phyloP scores from a whole-genome alignment of 2,113 vertebrate genomes.

The Gallinago paraguaiae region DNA sequence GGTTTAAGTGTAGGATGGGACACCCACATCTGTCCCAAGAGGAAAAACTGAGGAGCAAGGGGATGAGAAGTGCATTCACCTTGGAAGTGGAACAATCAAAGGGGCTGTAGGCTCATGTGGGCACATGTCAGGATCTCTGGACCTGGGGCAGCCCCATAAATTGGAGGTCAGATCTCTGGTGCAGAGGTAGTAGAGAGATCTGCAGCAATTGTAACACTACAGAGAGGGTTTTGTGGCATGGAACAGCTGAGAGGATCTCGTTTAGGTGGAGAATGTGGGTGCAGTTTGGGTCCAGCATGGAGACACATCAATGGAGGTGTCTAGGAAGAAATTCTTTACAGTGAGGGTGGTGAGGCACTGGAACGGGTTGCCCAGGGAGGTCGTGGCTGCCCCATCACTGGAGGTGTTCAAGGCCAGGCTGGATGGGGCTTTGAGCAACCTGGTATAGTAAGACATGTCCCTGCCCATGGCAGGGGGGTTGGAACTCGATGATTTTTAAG shows the following conservation, averaged over 20 bases:
- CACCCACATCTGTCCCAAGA: not conserved
- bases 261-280: not conserved
- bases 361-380: no score
- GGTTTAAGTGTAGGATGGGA: not conserved
- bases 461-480: no score
- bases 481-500: no score
- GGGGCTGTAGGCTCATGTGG: fast-evolving
- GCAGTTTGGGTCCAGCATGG: not conserved
- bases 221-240: not conserved
- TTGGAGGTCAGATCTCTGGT: no score
- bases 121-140: fast-evolving
- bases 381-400: no score
- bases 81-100: not conserved
- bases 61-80: not conserved
- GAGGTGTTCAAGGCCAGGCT: no score
- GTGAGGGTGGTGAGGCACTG: no score
- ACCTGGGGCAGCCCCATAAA: not conserved
- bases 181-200: not conserved
- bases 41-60: not conserved
- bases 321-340: not conserved
- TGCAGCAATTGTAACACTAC: fast-evolving
- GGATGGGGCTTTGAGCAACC: no score
- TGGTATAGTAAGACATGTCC: no score
- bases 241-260: not conserved
- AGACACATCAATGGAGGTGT: no score